A percentile compares a stretch with the other conserved stretches of the same genome.
Evolutionary conservation across 2,888 invertebrate species (phyloP).

Genomic region (Idaea aversata): DNA sequence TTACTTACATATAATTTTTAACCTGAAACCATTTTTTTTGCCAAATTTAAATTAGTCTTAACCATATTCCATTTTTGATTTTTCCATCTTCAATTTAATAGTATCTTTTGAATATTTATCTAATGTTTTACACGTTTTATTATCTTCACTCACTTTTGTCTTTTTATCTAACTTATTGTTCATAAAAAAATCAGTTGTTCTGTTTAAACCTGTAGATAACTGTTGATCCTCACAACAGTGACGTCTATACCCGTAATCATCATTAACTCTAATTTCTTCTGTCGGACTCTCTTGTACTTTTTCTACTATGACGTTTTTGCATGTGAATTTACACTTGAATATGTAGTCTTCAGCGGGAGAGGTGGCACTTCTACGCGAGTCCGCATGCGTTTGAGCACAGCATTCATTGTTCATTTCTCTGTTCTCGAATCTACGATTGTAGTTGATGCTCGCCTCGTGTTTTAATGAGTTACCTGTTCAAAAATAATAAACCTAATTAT

Average conservation of each 20-base stretch:
- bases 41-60: not conserved
- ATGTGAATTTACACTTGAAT: conserved; percentile 9
- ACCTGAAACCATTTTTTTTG: not conserved
- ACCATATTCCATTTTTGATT: not conserved
- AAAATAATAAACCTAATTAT: not conserved
- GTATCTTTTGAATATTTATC: not conserved
- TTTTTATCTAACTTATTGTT: not conserved
- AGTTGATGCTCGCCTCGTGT: conserved; percentile 7
- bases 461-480: conserved; percentile 32
- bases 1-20: not conserved
- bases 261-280: conserved; percentile 1
- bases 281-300: not conserved
- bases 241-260: not conserved
- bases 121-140: not conserved
- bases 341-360: conserved; percentile 9
- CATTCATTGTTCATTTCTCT: not conserved
- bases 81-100: not conserved
- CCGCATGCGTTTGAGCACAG: conserved; percentile 2
- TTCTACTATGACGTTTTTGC: conserved; percentile 3
- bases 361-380: not conserved
- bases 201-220: not conserved
- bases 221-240: not conserved
- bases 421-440: conserved; percentile 2
- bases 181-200: not conserved
- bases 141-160: not conserved